These are phyloP conservation scores for Tyto alba DNA, from an alignment of 2,113 vertebrate species.

Conservation along the genomic window DNA sequence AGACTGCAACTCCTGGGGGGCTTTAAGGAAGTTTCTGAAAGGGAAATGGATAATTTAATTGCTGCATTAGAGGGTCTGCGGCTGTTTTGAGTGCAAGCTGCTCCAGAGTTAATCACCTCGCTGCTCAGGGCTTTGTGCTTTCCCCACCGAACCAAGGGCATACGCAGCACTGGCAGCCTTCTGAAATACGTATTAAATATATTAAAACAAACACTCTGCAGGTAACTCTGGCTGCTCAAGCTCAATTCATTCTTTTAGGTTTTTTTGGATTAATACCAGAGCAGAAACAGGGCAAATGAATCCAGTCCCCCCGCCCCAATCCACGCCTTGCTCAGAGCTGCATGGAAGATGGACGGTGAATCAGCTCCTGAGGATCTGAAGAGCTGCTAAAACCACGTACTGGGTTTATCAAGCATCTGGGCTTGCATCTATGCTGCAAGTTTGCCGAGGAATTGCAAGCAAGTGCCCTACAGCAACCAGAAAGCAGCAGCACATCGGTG, in stretches of 20 bases:
- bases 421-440: not conserved
- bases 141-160: not conserved
- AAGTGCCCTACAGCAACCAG: not conserved
- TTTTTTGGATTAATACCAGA: not conserved
- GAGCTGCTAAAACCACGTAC: not conserved
- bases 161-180: not conserved
- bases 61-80: not conserved
- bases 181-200: not conserved
- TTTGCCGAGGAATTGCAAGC: not conserved
- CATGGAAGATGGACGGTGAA: not conserved
- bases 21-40: not conserved
- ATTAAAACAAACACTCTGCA: not conserved
- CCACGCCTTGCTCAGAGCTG: not conserved
- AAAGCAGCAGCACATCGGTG: not conserved
- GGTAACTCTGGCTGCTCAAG: not conserved
- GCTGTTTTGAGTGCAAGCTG: not conserved
- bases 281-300: not conserved
- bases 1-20: not conserved
- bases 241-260: not conserved
- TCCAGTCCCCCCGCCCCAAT: not conserved
- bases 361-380: not conserved
- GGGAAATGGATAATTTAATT: not conserved
- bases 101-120: not conserved
- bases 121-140: not conserved
- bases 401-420: not conserved